Evolutionary conservation across 2,113 vertebrate genomes (phyloP).

Genomic region (Marmota flaviventris): DNA sequence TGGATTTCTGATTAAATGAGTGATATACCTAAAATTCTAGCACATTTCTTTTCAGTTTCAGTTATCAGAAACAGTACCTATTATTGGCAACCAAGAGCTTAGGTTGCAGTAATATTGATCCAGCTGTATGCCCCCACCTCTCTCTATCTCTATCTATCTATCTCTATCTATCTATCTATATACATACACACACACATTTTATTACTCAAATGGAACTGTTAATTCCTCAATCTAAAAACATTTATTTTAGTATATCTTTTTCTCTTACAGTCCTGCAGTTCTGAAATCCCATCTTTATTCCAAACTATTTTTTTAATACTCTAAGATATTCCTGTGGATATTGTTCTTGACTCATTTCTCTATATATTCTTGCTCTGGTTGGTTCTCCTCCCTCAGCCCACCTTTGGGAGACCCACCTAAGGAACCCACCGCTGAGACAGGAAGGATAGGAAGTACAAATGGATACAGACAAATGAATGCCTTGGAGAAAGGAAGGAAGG

Average conservation of each 20-base stretch:
- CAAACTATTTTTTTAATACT: background rate
- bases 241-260: constrained; percentile 34
- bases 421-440: background rate
- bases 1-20: background rate
- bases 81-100: background rate
- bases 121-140: background rate
- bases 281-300: background rate
- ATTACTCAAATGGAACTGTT: background rate
- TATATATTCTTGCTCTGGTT: background rate
- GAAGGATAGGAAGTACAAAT: background rate
- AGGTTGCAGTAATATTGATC: background rate
- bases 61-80: background rate
- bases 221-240: background rate
- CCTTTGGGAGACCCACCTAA: background rate
- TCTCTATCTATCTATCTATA: no score
- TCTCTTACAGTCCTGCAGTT: background rate
- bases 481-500: background rate
- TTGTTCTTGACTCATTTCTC: background rate
- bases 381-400: background rate
- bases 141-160: no score
- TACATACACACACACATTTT: background rate
- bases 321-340: background rate
- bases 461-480: background rate
- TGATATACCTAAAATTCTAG: background rate
- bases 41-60: constrained; percentile 36